phyloP scores from a whole-genome alignment of 2,113 vertebrate species.

The Probosciger aterrimus region DNA sequence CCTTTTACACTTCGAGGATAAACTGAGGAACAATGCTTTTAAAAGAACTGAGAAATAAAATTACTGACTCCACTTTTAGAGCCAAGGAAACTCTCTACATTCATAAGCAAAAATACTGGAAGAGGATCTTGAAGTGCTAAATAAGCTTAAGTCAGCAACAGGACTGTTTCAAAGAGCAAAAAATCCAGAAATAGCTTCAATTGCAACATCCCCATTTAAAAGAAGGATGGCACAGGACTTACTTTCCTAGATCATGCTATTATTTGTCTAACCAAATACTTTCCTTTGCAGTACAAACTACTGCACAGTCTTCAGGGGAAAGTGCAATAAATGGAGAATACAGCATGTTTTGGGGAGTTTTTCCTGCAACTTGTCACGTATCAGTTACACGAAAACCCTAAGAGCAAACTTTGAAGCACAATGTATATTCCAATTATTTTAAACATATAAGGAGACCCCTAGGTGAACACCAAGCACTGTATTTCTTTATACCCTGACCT shows the following conservation, averaged over 20 bases:
- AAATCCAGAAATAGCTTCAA: neutral
- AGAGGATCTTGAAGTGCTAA: neutral
- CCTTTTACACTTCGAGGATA: neutral
- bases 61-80: neutral
- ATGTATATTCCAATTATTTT: neutral
- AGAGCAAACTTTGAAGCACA: neutral
- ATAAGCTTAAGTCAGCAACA: neutral
- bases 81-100: neutral
- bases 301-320: neutral
- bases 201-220: neutral
- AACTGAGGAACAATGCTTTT: neutral
- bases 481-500: neutral
- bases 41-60: constrained; percentile 43
- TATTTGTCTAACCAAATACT: neutral
- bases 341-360: neutral
- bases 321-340: neutral
- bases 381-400: neutral
- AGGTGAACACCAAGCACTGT: neutral
- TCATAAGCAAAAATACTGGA: neutral
- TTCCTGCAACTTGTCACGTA: neutral
- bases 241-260: neutral
- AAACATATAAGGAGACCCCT: neutral
- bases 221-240: neutral
- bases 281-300: neutral
- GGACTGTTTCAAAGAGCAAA: neutral